These are phyloP conservation scores for Tetropium fuscum DNA, from an alignment of 2,888 invertebrate species.

Conservation along the genomic window DNA sequence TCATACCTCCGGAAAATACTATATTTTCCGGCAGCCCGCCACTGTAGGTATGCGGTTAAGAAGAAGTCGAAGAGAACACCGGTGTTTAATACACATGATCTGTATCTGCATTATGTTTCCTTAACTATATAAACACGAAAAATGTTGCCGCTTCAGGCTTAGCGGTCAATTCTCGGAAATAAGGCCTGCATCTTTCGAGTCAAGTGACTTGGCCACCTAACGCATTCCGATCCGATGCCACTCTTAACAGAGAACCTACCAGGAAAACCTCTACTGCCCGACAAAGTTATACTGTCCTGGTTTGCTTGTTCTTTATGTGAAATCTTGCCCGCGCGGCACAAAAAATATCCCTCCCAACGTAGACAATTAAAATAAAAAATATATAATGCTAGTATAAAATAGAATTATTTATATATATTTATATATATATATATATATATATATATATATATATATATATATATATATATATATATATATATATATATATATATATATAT, in stretches of 20 bases:
- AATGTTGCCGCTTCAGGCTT: constrained; percentile 29
- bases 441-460: too few relatives aligned
- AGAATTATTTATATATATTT: too few relatives aligned
- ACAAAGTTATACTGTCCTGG: neutral
- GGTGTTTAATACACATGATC: constrained; percentile 16
- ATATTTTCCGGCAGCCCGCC: too few relatives aligned
- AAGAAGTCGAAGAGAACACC: neutral
- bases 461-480: too few relatives aligned
- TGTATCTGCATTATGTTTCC: constrained; percentile 23
- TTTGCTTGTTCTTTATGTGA: neutral
- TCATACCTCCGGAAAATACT: too few relatives aligned
- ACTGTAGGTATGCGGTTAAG: neutral
- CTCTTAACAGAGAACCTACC: constrained; percentile 23
- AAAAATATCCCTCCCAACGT: too few relatives aligned
- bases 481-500: too few relatives aligned
- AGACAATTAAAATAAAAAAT: too few relatives aligned
- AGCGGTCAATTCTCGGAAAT: constrained; percentile 48
- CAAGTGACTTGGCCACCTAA: constrained; percentile 24
- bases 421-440: too few relatives aligned
- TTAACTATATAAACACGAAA: constrained; percentile 25
- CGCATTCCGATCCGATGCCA: constrained; percentile 27
- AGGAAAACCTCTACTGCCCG: constrained; percentile 7
- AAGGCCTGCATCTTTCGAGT: constrained; percentile 42
- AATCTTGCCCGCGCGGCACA: too few relatives aligned
- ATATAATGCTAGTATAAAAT: too few relatives aligned